Evolutionary conservation across 2,888 invertebrate genomes (phyloP), one percentile per base, ranked within the genome.

Genomic region (Pyrgus malvae): DNA sequence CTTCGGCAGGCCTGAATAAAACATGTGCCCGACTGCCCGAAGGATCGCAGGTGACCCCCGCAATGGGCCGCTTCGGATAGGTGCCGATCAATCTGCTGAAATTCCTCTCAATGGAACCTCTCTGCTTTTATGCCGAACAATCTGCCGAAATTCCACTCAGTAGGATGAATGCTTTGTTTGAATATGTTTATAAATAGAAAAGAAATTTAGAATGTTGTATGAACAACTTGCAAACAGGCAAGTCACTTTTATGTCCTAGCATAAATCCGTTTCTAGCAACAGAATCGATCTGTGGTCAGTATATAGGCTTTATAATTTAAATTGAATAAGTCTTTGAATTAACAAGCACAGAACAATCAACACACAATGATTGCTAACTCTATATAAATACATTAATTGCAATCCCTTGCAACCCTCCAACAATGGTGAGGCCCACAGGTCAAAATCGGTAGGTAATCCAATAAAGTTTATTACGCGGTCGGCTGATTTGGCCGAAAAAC

Each of bases 1-100:
- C 64, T 53, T 37, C 51, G 38, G 48, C 14, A 9, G 35, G 45
- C 53, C 61, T 70, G 67, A 69, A 71, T 69, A 69, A 68, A 63
- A 66, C 63, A 69, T 68, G 46, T 54, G 57, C 48, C 56, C 48
- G 44, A 58, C 53, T 51, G 49, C 51, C 55, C 48, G 55, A 41
- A 57, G 37, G 50, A 55, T 23, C 59, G 58, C 64, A 63, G 62
- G 63, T 68, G 61, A 68, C 67, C 63, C 60, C 56, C 57, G 56
- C 53, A 21, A 3, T 27, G 27, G 9, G 27, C 7, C 27, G 7
- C 38, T 9, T n/a, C 38, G 6, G 19, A 38, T 38, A 25, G 42
- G 35, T 42, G 25, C 42, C 41, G 42, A 51, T 50, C 50, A 50
- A 50, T 51, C 50, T 37, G n/a, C 48, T 37, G 11, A 37, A 37